Base-by-base conservation (phyloP, 2,113 vertebrate genomes). In the Falco punctatus region DNA sequence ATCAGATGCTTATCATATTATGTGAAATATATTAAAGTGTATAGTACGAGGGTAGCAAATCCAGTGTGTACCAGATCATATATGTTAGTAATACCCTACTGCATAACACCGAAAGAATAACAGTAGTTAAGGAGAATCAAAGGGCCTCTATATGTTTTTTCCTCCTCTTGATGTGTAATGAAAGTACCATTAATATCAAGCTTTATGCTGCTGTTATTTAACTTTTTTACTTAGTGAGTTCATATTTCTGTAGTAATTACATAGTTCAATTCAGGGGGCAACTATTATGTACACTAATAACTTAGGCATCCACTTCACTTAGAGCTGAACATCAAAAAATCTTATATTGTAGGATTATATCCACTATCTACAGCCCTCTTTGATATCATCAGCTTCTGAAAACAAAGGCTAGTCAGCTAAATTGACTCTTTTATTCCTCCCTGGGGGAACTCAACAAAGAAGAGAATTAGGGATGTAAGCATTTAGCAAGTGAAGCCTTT, bases 381-480 rank as follows among this genome's bases (percentile, higher is more conserved):
- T 96, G 85, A 96, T 94, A 93, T 42, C 0, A 1, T 83, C 71
- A 93, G 88, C 85, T 94, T 90, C 93, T 92, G 90, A 92, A 96
- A 96, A 95, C 90, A 96, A 95, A 94, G 88, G 74, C 85, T 88
- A 90, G 49, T 70, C 85, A 93, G 85, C 64, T 90, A 86, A 96
- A 95, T 86, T 66, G 79, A 77, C 90, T 96, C 90, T 92, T 85
- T 88, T 74, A 88, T 96, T 92, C 64, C 42, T 93, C 75, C 71
- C 71, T 46, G 42, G 67, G 67, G 90, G 64, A 90, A 32, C 32
- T 92, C 59, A 62, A 71, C n/a, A 65, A 59, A 87, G 75, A 90
- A 57, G 74, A 91, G 92, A 92, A 85, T 79, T 65, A 83, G 49
- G 3, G 11, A 81, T 92, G 87, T 61, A 94, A 93, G 74, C 49